These are phyloP conservation scores for Gasteruption jaculator DNA, from an alignment of 2,888 invertebrate genomes.

Conservation along the genomic window DNA sequence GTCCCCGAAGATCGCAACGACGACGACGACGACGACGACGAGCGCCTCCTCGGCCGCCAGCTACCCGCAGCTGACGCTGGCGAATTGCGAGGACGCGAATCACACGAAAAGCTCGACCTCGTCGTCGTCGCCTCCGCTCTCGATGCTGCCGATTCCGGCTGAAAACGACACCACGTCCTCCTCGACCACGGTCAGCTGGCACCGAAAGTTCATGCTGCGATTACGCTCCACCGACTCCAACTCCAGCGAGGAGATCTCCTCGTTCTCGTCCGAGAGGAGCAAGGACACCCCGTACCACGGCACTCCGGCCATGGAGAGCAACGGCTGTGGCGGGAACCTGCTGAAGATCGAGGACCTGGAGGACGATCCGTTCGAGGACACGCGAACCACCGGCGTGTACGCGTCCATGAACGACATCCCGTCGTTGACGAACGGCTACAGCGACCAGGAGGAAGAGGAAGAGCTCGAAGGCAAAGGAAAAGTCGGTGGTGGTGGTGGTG, in stretches of 20 bases:
- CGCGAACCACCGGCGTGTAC: constrained; percentile 6
- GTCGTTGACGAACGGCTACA: constrained; percentile 38
- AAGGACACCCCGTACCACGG: constrained; percentile 19
- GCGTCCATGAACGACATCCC: constrained; percentile 35
- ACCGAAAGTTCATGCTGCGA: constrained; percentile 56
- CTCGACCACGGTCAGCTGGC: constrained; percentile 49
- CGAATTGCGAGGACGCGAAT: constrained; percentile 7
- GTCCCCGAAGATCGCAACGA: constrained; percentile 19
- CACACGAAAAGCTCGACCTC: background rate
- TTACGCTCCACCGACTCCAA: constrained; percentile 52
- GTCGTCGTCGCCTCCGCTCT: background rate
- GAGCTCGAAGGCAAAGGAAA: constrained; percentile 14
- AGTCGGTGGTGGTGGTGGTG: constrained; percentile 9
- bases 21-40: constrained; percentile 10
- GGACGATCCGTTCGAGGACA: background rate
- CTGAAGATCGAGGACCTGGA: background rate
- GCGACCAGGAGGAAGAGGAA: constrained; percentile 33
- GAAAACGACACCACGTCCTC: constrained; percentile 17
- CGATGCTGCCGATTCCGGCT: too few relatives aligned
- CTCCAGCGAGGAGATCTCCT: constrained; percentile 33
- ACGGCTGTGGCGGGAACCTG: constrained; percentile 11
- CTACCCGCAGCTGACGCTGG: constrained; percentile 13
- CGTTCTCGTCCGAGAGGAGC: constrained; percentile 31
- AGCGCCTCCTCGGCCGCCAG: constrained; percentile 16
- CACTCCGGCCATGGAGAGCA: too few relatives aligned